Base-by-base conservation (phyloP, 2,888 invertebrate species). In the Acanthosoma haemorrhoidale region DNA sequence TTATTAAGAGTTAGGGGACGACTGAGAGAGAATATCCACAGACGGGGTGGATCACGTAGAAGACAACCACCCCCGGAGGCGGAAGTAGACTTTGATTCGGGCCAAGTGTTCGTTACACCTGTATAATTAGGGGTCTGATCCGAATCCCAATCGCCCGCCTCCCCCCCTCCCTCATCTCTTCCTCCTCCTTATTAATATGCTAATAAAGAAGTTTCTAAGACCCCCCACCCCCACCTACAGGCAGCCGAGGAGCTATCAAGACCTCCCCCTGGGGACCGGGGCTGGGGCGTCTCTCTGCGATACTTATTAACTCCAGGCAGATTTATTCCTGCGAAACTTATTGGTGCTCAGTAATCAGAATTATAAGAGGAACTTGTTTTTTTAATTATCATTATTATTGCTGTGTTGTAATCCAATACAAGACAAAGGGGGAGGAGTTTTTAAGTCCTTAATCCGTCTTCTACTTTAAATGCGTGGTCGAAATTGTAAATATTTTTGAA, bases 201-300 rank as follows among this genome's bases (percentile, higher is more conserved):
- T 64, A 64, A 64, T 64, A 64, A 64, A 64, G 64, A 64, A 64
- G 64, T 41, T 61, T 61, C 61, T 61, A 21, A 61, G 61, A 64
- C 3, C 16, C 8, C 16, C 32, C 41, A 8, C 31, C 16, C 58
- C 16, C 1, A 3, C 2, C 15, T 4, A 2, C 29, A 29, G 25
- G 11, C 15, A 29, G 31, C 32, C 9, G 16, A 41, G 18, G 15
- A 34, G 59, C 16, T n/a, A 59, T 3, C 59, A 15, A 29, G 34
- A 34, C 32, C 59, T 29, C 29, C 51, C 51, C 51, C 25, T n/a
- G 51, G 25, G n/a, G 51, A 51, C 25, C n/a, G n/a, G 25, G 51
- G 51, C 21, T 21, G 51, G 18, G 29, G 21, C 51, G 51, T n/a
- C n/a, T n/a, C n/a, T n/a, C n/a, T n/a, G n/a, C n/a, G 51, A 25